Percentiles rank a stretch among this genome's conserved stretches.
phyloP scores from a whole-genome alignment of 2,113 vertebrate genomes.

The Vicugna pacos region DNA sequence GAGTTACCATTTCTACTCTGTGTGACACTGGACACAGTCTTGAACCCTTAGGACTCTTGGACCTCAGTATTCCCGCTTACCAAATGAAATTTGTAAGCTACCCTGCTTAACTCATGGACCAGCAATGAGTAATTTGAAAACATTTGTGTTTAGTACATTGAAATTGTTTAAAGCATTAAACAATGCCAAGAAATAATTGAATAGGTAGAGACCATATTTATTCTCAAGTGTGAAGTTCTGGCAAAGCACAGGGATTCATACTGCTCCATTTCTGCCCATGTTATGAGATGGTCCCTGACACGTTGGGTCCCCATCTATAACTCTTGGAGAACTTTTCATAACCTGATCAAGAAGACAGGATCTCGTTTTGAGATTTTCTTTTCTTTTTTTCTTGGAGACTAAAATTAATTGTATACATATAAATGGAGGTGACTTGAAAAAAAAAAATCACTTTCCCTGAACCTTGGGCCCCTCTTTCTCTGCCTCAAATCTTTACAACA shows the following conservation, averaged over 20 bases:
- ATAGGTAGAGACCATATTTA: background rate
- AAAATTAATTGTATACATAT: background rate
- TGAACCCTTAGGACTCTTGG: background rate
- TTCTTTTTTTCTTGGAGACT: background rate
- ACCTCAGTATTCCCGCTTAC: background rate
- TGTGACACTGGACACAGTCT: background rate
- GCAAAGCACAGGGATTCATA: background rate
- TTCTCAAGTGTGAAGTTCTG: background rate
- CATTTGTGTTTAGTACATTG: background rate
- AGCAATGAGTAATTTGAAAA: background rate
- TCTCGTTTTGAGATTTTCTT: background rate
- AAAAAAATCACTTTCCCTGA: background rate
- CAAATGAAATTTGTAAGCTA: background rate
- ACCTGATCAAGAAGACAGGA: background rate
- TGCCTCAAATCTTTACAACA: background rate
- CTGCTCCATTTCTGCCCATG: rapidly evolving
- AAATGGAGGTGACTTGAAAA: background rate
- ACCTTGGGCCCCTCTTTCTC: background rate
- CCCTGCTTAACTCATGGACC: background rate
- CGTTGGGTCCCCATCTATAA: background rate
- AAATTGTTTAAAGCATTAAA: background rate
- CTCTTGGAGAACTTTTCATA: background rate
- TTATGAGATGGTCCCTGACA: background rate
- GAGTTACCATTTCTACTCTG: background rate
- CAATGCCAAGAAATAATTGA: background rate